Percentiles rank a stretch among this genome's conserved stretches.
Conservation (phyloP, 2,888 invertebrate species). For the Mythimna ferrago region DNA sequence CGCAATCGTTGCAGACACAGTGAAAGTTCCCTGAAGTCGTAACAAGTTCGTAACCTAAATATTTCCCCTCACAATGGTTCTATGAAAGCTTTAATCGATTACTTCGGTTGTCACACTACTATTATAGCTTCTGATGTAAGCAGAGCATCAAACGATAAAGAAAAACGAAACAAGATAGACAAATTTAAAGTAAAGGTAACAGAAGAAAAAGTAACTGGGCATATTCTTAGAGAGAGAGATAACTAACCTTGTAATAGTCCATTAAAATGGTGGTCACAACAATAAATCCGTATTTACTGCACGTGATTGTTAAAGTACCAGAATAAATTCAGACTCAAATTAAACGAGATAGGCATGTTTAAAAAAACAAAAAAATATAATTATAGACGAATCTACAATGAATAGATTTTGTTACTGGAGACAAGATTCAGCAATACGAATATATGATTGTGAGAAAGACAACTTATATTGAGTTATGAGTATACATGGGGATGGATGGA, state of each 20-base stretch:
- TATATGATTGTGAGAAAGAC: not conserved
- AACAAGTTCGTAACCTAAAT: slow-evolving; percentile 33
- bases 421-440: not conserved
- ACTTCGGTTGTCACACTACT: slow-evolving; percentile 9
- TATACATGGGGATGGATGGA: no score
- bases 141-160: not conserved
- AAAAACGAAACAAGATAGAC: not conserved
- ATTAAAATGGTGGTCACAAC: not conserved
- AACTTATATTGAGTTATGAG: no score
- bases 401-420: not conserved
- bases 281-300: not conserved
- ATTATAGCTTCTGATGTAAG: slow-evolving; percentile 1
- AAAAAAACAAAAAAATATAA: not conserved
- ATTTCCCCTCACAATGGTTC: slow-evolving; percentile 14
- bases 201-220: not conserved
- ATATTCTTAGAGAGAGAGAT: not conserved
- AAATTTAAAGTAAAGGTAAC: not conserved
- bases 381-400: not conserved
- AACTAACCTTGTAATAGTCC: not conserved
- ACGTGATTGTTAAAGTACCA: not conserved
- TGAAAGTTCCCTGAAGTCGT: slow-evolving; percentile 48
- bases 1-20: slow-evolving; percentile 18
- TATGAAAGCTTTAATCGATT: slow-evolving; percentile 27
- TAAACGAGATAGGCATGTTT: not conserved
- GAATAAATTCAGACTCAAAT: not conserved